A percentile compares a stretch with the other conserved stretches of the same genome.
phyloP scores from a whole-genome alignment of 2,888 invertebrate genomes.

The Chrysopilus asiliformis region DNA sequence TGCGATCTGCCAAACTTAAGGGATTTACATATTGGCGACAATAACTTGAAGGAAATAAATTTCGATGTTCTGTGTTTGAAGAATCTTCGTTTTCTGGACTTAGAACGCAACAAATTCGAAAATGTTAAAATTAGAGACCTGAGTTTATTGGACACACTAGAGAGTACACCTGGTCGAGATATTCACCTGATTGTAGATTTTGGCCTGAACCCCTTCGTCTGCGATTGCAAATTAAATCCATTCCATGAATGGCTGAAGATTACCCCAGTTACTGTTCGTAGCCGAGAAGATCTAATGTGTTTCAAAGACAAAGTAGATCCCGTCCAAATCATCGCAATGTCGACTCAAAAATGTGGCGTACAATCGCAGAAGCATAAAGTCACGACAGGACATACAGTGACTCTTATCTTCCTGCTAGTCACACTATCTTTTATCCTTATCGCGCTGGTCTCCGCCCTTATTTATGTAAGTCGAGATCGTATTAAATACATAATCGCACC shows the following conservation, averaged over 20 bases:
- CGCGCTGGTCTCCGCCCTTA: slow-evolving; percentile 41
- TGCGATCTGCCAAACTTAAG: slow-evolving; percentile 52
- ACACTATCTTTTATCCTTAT: slow-evolving; percentile 43
- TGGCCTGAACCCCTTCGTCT: slow-evolving; percentile 52
- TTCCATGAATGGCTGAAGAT: slow-evolving; percentile 49
- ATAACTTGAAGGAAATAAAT: slow-evolving; percentile 44
- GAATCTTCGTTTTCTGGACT: slow-evolving; percentile 51
- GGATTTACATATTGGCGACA: slow-evolving; percentile 57
- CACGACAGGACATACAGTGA: slow-evolving; percentile 28
- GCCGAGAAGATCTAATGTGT: slow-evolving; percentile 44
- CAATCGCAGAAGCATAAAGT: slow-evolving; percentile 18
- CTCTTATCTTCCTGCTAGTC: slow-evolving; percentile 38
- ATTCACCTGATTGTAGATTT: slow-evolving; percentile 47
- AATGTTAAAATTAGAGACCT: slow-evolving; percentile 44
- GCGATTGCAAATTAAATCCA: slow-evolving; percentile 47
- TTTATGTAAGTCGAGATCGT: slow-evolving; percentile 47
- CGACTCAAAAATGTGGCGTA: slow-evolving; percentile 26
- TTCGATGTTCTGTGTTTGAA: slow-evolving; percentile 53
- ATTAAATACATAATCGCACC: slow-evolving; percentile 46
- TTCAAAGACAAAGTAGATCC: slow-evolving; percentile 23
- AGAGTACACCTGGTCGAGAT: slow-evolving; percentile 27
- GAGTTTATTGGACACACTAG: slow-evolving; percentile 42
- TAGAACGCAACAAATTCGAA: slow-evolving; percentile 51
- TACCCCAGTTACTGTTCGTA: slow-evolving; percentile 46
- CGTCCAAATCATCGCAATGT: slow-evolving; percentile 24